These are phyloP conservation scores for Erebia epiphron DNA, from an alignment of 2,888 invertebrate genomes.

Conservation along the genomic window DNA sequence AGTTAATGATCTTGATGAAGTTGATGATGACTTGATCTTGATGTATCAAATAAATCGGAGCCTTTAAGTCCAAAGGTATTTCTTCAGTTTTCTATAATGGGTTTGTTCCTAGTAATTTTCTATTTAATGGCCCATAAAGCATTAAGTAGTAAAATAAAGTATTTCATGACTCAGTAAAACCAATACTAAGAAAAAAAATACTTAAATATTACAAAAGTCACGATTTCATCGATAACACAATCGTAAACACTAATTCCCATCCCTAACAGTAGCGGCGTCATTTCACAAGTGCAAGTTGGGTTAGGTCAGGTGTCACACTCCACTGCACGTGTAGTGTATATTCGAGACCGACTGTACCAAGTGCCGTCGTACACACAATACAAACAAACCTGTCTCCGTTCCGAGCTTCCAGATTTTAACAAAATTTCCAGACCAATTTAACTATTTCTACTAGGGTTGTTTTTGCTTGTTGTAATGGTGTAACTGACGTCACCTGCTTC, in stretches of 20 bases:
- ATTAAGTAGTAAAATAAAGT: neutral
- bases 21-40: too few relatives aligned
- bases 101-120: neutral
- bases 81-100: too few relatives aligned
- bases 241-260: slow-evolving; percentile 41
- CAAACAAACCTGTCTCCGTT: slow-evolving; percentile 20
- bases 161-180: neutral
- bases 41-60: too few relatives aligned
- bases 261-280: slow-evolving; percentile 55
- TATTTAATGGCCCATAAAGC: neutral
- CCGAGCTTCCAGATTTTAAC: slow-evolving; percentile 5
- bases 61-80: too few relatives aligned
- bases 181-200: neutral
- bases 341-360: slow-evolving; percentile 34
- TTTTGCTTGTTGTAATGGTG: too few relatives aligned
- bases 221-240: slow-evolving; percentile 27
- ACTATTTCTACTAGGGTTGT: neutral
- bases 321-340: slow-evolving; percentile 64
- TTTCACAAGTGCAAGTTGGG: slow-evolving; percentile 75
- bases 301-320: slow-evolving; percentile 78
- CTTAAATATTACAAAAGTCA: neutral
- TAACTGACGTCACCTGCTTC: too few relatives aligned
- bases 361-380: slow-evolving; percentile 30
- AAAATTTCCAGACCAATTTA: neutral
- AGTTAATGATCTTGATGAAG: too few relatives aligned